Base-by-base conservation (phyloP, 2,888 invertebrate genomes). In the Cephus spinipes region DNA sequence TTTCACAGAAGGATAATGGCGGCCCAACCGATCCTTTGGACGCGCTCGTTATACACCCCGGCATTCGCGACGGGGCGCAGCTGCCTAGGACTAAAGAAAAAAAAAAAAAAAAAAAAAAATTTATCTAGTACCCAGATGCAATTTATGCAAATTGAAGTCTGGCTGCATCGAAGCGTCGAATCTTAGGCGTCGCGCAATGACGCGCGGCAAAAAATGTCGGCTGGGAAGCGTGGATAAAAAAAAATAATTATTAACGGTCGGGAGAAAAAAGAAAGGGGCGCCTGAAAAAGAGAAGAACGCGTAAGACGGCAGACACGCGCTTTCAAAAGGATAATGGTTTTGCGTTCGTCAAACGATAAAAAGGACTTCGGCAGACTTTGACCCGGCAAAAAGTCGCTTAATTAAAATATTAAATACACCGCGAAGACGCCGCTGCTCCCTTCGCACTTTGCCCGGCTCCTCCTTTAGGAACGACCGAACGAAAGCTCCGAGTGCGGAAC, bases 31-130 rank as follows among this genome's bases (percentile, higher is more conserved):
- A 89, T 90, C 89, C 89, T 89, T 90, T 89, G 87, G 90, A 90
- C 89, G 89, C 90, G 90, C 90, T 90, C 90, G 90, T 90, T 90
- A 90, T 89, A 40, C 4, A 15, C 0, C 87, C 89, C 83, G 86
- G 87, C 85, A 89, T 90, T 90, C 87, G 89, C 87, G 87, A 89
- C 88, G 88, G 87, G 23, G 86, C 87, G 89, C 90, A 90, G 89
- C 90, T 90, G 90, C 85, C 84, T 79, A 76, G 73, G 78, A 79
- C 79, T 81, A 79, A 84, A 83, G 77, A 81, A 80, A 83, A 75
- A 73, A 76, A 76, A 12, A 30, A 75, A 73, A 74, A 71, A 32
- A 30, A 75, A 69, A 76, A 74, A 75, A 73, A 31, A 2, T 31
- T 2, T 34, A 34, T 73, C 6, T 34, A 73, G 35, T 34, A 73